Evolutionary conservation across 2,888 invertebrate species (phyloP), one percentile per base, ranked within the genome.

Genomic region (Norana najaformis): DNA sequence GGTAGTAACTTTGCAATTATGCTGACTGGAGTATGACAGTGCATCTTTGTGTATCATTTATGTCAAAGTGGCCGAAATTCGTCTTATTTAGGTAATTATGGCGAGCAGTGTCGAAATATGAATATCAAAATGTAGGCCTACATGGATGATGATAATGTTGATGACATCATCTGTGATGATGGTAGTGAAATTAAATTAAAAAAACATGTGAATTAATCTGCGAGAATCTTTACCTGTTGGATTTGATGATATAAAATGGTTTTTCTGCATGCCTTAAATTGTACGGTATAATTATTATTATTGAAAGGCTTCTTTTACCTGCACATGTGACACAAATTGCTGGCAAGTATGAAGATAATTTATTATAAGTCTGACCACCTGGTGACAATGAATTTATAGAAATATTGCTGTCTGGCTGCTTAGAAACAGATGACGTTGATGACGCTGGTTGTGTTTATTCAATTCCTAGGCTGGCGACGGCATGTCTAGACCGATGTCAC

Each of bases 331-430:
- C 23, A 47, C 1, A n/a, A n/a, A 69, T n/a, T 69, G n/a, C 69
- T 3, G 1, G 69, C 30, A 5, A 69, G 8, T 69, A 69, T 8
- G 30, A 69, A 69, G 69, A 69, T 69, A n/a, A 69, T 69, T 69
- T 69, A 69, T 69, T 69, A 69, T 30, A n/a, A 69, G 69, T n/a
- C n/a, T 69, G 69, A n/a, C 69, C 69, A 69, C 69, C 69, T 69
- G 69, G 69, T 69, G 69, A n/a, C 69, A 69, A 69, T 69, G n/a
- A n/a, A n/a, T n/a, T n/a, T n/a, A n/a, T n/a, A n/a, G n/a, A n/a
- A n/a, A n/a, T n/a, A n/a, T 69, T 13, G 30, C 69, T 69, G 69
- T 69, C 69, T 69, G 69, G n/a, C 69, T 69, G 69, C 69, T 30
- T 69, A n/a, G 69, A 69, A 69, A 69, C 69, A 69, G 69, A 8